phyloP scores from a whole-genome alignment of 2,797 vertebrate genomes.

The Dipus sagitta region DNA sequence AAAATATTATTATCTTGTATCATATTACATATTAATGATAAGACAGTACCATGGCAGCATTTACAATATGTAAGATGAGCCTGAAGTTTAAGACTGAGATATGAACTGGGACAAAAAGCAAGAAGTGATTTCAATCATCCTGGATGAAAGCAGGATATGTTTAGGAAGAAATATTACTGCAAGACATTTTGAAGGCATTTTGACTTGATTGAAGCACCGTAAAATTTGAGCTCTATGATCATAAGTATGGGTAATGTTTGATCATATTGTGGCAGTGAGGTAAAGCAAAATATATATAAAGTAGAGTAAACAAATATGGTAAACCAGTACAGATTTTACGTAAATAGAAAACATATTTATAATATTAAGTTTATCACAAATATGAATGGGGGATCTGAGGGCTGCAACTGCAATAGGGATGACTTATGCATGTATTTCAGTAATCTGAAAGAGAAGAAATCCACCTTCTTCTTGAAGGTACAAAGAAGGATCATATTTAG shows the following conservation, averaged over 20 bases:
- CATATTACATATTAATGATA: neutral
- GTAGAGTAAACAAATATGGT: neutral
- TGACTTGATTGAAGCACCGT: neutral
- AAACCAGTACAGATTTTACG: neutral
- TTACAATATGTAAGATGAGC: neutral
- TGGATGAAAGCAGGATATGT: neutral
- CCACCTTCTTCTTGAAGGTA: neutral
- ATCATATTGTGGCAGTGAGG: neutral
- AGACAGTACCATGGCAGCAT: neutral
- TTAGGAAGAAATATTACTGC: neutral
- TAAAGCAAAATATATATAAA: neutral
- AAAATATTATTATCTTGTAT: neutral
- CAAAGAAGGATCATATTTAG: neutral
- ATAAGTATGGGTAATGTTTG: neutral
- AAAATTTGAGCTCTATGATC: neutral
- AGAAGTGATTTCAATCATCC: neutral
- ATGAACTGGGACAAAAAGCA: neutral
- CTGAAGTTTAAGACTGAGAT: neutral
- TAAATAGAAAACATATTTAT: neutral
- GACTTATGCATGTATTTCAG: neutral
- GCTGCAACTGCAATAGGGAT: neutral
- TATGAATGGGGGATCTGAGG: neutral
- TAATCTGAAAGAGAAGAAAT: neutral
- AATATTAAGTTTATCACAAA: neutral
- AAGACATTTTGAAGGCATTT: neutral